Evolutionary conservation across 2,888 invertebrate genomes (phyloP).

Genomic region (Galeopsomyia nigrocyanea): DNA sequence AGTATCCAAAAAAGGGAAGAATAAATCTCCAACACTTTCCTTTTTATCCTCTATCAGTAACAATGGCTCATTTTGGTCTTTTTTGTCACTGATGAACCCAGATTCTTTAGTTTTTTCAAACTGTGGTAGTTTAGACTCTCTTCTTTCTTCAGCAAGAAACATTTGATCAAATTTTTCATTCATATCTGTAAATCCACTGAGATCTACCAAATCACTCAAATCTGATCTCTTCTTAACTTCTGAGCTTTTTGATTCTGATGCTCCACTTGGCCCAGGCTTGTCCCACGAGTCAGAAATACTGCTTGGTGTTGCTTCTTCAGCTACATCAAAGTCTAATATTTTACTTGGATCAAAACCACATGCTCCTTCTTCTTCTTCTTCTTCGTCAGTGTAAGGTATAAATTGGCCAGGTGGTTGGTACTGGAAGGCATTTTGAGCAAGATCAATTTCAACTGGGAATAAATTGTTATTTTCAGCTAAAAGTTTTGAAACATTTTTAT

Average conservation of each 20-base stretch:
- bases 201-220: constrained; percentile 42
- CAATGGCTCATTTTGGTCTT: constrained; percentile 9
- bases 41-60: constrained; percentile 24
- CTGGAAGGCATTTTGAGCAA: constrained; percentile 92
- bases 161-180: constrained; percentile 46
- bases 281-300: background rate
- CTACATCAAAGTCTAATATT: constrained; percentile 44
- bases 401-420: constrained; percentile 78
- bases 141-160: constrained; percentile 48
- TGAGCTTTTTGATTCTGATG: background rate
- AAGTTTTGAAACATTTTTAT: constrained; percentile 82
- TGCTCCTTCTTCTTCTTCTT: constrained; percentile 46
- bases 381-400: constrained; percentile 56
- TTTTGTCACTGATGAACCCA: background rate
- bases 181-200: constrained; percentile 44
- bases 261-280: constrained; percentile 12
- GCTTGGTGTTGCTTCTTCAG: constrained; percentile 43
- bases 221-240: constrained; percentile 25
- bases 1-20: constrained; percentile 1
- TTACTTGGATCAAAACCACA: constrained; percentile 45
- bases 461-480: constrained; percentile 80
- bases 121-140: constrained; percentile 28
- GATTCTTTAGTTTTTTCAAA: constrained; percentile 15
- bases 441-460: constrained; percentile 97
- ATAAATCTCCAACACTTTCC: background rate